Base-by-base conservation (phyloP, 2,888 invertebrate species). In the Nomada ruficornis region DNA sequence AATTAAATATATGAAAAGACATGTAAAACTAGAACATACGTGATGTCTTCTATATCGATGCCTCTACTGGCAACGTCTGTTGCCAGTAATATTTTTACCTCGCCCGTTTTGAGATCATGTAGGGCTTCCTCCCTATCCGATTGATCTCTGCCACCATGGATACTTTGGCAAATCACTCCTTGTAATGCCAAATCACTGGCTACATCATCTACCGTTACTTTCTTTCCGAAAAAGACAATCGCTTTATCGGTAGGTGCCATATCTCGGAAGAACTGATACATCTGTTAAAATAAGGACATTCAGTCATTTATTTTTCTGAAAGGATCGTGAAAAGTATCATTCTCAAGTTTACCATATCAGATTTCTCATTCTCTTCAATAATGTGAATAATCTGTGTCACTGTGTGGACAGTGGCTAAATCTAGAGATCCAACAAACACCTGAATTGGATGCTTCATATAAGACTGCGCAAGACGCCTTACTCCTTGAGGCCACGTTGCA, bases 1-100 rank as follows among this genome's bases (percentile, higher is more conserved):
- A 71, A 20, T 50, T 60, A 13, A 2, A 50, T 15, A 0, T 26
- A 26, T 26, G 26, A 26, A 26, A 26, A 26, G 26, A 11, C 9
- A 52, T 42, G 11, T 10, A 15, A 13, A 68, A 65, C 65, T 47
- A 63, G 54, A 93, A 1, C 94, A 91, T 93, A 97, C 94, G 98
- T 97, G 13, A 98, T 95, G 91, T 98, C 97, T 90, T 97, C 96
- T 71, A 98, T 98, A 92, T 99, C 99, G 71, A 99, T 96, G 1
- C 99, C 99, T 85, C 99, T 95, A 7, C 98, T 98, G 3, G 98
- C 99, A 0, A 99, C 97, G 95, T 99, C 99, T 0, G 99, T 99
- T 0, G 99, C 99, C 70, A 99, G 96, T 36, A 99, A 95, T 86
- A 99, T 97, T 82, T 96, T 96, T 0, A 98, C 97, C 1, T 95